phyloP scores from a whole-genome alignment of 2,113 vertebrate genomes.

The Sturnus vulgaris region DNA sequence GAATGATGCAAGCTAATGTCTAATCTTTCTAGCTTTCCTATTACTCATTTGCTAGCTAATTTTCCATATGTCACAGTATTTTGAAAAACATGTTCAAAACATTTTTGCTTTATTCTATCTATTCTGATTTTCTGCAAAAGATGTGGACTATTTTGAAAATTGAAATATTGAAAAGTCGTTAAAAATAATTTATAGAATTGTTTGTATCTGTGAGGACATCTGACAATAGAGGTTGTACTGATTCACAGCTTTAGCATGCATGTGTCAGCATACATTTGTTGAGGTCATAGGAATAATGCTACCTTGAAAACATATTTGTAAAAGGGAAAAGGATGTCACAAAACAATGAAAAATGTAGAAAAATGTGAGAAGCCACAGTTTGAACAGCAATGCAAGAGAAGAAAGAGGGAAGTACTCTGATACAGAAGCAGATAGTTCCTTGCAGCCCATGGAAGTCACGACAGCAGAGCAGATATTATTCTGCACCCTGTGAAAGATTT shows the following conservation, averaged over 20 bases:
- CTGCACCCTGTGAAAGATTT: not conserved
- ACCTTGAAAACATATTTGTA: not conserved
- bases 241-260: not conserved
- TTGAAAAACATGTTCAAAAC: not conserved
- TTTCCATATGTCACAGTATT: constrained; percentile 9
- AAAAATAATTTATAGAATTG: not conserved
- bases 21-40: not conserved
- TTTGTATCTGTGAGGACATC: not conserved
- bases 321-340: not conserved
- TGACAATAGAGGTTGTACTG: not conserved
- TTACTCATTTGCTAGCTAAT: constrained; percentile 12
- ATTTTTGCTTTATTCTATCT: not conserved
- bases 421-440: not conserved
- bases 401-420: not conserved
- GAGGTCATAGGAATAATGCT: not conserved
- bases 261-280: not conserved
- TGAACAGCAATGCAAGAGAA: not conserved
- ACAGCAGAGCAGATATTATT: not conserved
- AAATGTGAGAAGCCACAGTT: not conserved
- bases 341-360: not conserved
- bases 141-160: not conserved
- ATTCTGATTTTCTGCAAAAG: not conserved
- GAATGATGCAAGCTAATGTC: not conserved
- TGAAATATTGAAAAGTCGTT: not conserved
- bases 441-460: not conserved